Evolutionary conservation across 2,113 vertebrate genomes (phyloP), one percentile per base, ranked within the genome.

Genomic region (Pseudopodoces humilis): DNA sequence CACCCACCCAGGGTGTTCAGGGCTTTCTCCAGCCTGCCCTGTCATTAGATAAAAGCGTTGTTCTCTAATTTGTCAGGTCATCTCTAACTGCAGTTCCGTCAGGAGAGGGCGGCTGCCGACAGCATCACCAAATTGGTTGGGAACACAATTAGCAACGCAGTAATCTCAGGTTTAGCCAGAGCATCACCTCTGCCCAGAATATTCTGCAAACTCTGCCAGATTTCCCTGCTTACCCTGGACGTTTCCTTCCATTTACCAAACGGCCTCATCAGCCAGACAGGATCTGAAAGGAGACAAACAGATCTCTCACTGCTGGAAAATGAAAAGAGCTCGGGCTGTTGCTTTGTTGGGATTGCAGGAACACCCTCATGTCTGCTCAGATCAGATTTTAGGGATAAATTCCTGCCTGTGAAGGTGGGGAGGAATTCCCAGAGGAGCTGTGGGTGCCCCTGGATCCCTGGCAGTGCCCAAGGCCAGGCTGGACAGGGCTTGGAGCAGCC

Each of bases 381-480:
- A 39, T 28, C 5, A 6, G 33, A 20, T 39, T 30, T 24, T 10
- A 8, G 46, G 52, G 23, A 7, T 5, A 33, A 88, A 75, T 75
- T 39, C 33, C 4, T n/a, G 10, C 28, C 33, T 39, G 37, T 2
- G 60, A 28, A 30, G 44, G 50, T 50, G 67, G 21, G 14, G 11
- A 58, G 20, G n/a, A 39, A 0, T 12, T 2, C 35, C 35, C 67
- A 64, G 76, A 70, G 84, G 0, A 46, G 47, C 33, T 55, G 47
- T 5, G 74, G n/a, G 1, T 86, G 55, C 13, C 3, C 55, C 72
- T 11, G 35, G 15, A 50, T 13, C 76, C 43, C 77, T 81, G 77
- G 59, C 0, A 64, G 5, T 53, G 77, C 0, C 33, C 60, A 3
- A 39, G 44, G 60, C 8, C 77, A 33, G 37, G 7, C 0, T 33